Evolutionary conservation across 2,113 vertebrate species (phyloP).

Genomic region (Pedionomus torquatus): DNA sequence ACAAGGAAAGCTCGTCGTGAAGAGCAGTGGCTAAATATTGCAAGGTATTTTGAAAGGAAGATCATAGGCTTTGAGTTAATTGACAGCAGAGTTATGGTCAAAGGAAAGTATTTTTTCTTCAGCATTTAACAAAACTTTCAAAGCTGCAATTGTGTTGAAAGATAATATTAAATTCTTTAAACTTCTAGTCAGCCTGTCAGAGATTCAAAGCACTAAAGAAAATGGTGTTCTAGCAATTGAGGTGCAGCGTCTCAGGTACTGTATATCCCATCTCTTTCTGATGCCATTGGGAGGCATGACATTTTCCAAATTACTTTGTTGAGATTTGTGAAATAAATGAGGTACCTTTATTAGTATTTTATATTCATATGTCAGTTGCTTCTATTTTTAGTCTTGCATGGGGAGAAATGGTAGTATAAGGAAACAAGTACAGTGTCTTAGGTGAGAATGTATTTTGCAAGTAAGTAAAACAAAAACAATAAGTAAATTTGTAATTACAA

Average conservation of each 20-base stretch:
- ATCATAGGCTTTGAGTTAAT: background rate
- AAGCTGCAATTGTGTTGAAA: background rate
- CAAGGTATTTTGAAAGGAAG: background rate
- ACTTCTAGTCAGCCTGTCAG: background rate
- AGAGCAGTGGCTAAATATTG: background rate
- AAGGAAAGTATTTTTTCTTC: background rate
- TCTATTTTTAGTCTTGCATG: background rate
- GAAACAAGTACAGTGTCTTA: background rate
- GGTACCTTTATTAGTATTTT: background rate
- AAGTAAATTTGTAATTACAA: background rate
- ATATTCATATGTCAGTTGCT: background rate
- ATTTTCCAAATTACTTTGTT: background rate
- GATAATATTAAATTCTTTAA: background rate
- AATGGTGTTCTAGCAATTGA: background rate
- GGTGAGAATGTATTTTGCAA: background rate
- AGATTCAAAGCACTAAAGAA: background rate
- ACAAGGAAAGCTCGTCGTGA: background rate
- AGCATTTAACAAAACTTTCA: background rate
- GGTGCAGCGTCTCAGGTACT: background rate
- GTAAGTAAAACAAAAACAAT: background rate
- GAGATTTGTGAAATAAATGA: background rate
- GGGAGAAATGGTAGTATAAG: background rate
- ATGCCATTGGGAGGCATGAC: fast-evolving
- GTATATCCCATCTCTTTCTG: background rate
- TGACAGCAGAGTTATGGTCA: background rate